Evolutionary conservation across 92 coral and sea anemone genomes (phyloP).

Genomic region (Porites divaricata): DNA sequence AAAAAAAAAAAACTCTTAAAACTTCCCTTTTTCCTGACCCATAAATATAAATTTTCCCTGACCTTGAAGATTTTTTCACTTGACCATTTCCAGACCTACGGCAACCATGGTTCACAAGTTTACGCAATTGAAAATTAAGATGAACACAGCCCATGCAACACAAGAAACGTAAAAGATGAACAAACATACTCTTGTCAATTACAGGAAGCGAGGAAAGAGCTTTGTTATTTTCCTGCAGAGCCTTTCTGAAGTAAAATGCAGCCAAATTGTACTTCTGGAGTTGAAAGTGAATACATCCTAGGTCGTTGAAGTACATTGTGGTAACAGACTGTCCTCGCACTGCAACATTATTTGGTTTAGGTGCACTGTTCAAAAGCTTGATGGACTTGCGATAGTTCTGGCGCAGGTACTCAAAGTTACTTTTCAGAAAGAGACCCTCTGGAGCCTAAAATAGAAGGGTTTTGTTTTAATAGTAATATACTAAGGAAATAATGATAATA

Average conservation of each 20-base stretch:
- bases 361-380: slow-evolving; percentile 95
- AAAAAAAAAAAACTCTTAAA: too few species aligned
- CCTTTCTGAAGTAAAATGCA: slow-evolving; percentile 94
- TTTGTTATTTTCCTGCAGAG: slow-evolving; percentile 92
- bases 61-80: too few species aligned
- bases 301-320: slow-evolving; percentile 96
- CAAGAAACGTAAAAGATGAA: too few species aligned
- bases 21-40: too few species aligned
- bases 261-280: slow-evolving; percentile 97
- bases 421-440: slow-evolving; percentile 91
- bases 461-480: too few species aligned
- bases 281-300: slow-evolving; percentile 97
- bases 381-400: slow-evolving; percentile 96
- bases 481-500: too few species aligned
- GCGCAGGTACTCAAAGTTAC: slow-evolving; percentile 96
- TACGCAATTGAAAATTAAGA: too few species aligned
- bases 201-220: slow-evolving; percentile 74
- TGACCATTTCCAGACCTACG: too few species aligned
- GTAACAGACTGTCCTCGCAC: slow-evolving; percentile 85
- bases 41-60: too few species aligned
- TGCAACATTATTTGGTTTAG: slow-evolving; percentile 69
- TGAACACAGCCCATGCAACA: too few species aligned
- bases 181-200: slow-evolving; percentile 83
- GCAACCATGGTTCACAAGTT: too few species aligned
- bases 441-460: slow-evolving; percentile 59